phyloP scores from a whole-genome alignment of 1,140 invertebrate genomes.

The Rhyzopertha dominica region DNA sequence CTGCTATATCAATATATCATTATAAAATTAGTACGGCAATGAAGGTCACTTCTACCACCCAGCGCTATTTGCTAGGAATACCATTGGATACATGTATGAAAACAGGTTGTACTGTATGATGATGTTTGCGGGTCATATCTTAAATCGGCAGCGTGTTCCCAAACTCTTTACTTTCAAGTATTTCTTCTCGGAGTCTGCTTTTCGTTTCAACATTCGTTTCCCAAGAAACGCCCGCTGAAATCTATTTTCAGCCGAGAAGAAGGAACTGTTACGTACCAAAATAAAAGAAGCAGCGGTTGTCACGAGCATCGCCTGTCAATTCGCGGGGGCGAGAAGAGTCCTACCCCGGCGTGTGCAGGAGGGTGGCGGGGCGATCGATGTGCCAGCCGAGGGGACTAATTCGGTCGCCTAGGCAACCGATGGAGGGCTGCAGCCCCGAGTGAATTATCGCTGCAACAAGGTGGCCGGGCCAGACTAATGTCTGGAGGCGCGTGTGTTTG shows the following conservation, averaged over 20 bases:
- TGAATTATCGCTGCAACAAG: slow-evolving; percentile 43
- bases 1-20: too few species aligned
- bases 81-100: too few species aligned
- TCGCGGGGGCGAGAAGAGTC: slow-evolving; percentile 28
- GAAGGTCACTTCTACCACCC: too few species aligned
- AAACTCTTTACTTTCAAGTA: too few species aligned
- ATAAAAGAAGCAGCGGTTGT: slow-evolving; percentile 7
- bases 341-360: slow-evolving; percentile 26
- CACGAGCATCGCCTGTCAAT: slow-evolving; percentile 25
- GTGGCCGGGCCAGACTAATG: slow-evolving; percentile 34
- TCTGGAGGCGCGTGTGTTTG: too few species aligned
- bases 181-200: background rate
- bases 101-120: too few species aligned
- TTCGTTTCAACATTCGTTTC: background rate
- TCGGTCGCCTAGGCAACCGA: slow-evolving; percentile 38
- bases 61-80: too few species aligned
- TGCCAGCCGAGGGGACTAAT: slow-evolving; percentile 39
- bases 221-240: slow-evolving; percentile 6
- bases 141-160: too few species aligned
- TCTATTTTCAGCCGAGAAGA: slow-evolving; percentile 12
- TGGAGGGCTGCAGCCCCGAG: slow-evolving; percentile 40
- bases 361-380: slow-evolving; percentile 38
- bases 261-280: slow-evolving; percentile 17
- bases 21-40: too few species aligned
- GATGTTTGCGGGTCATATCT: too few species aligned